Evolutionary conservation across 2,113 vertebrate genomes (phyloP), one percentile per base, ranked within the genome.

Genomic region (Actenoides hombroni): DNA sequence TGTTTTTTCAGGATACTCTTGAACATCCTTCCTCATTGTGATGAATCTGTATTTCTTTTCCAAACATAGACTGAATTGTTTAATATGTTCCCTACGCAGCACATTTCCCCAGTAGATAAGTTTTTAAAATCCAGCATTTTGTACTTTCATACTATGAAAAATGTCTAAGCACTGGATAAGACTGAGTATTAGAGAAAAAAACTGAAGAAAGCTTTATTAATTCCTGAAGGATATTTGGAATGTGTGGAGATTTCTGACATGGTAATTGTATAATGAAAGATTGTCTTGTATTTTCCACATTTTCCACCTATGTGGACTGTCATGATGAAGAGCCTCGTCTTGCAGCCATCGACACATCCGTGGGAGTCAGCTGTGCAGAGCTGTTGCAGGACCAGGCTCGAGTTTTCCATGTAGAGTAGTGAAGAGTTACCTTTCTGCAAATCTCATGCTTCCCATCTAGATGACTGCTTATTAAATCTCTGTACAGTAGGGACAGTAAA

Each of bases 381-480:
- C 40, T 94, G 63, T 65, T 95, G 60, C 51, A 82, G 82, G 88
- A 49, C 81, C 86, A 40, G 64, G 49, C 83, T 88, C 76, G 74
- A 93, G 83, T 94, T 88, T 48, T 92, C 75, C 46, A 0, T 15
- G 67, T 42, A 88, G 81, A 85, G 74, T 63, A 89, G 83, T 83
- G 94, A 93, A 94, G 94, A 94, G 88, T 91, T 97, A 94, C 83
- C 77, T 83, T 73, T 84, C 86, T 77, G 77, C 63, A 80, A 85
- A 86, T 94, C 95, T 96, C 86, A 16, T 33, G 77, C 88, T 94
- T 94, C 94, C 83, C 83, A 51, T 95, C 70, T 90, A 95, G 94
- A 96, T 94, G 94, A 82, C 92, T 95, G 77, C 79, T 97, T 96
- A 92, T 95, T 97, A 97, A 95, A 92, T 92, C 95, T 95, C 96